phyloP scores from a whole-genome alignment of 2,888 invertebrate genomes.

The Rapana venosa region DNA sequence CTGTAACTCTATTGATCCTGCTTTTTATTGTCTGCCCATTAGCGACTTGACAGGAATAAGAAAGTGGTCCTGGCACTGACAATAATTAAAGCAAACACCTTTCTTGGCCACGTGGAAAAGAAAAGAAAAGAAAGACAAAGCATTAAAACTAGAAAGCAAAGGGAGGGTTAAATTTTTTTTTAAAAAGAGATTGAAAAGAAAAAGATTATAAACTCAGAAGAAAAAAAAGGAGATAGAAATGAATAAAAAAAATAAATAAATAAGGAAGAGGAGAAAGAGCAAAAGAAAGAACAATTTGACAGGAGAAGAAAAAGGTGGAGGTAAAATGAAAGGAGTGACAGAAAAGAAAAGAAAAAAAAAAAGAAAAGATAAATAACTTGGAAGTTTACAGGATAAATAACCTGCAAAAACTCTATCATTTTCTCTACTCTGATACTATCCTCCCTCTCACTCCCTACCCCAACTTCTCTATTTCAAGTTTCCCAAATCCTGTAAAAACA shows the following conservation, averaged over 20 bases:
- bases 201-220: neutral
- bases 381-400: neutral
- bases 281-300: neutral
- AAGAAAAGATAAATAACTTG: neutral
- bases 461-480: neutral
- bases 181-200: no score
- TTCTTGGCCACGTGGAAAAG: constrained; percentile 1
- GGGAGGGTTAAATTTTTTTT: no score
- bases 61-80: constrained; percentile 28
- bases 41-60: constrained; percentile 29
- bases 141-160: neutral
- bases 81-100: constrained; percentile 30
- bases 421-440: neutral
- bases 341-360: neutral
- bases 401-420: neutral
- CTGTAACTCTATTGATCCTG: constrained; percentile 30
- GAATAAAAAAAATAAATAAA: neutral
- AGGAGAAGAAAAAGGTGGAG: neutral
- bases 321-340: no score
- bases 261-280: neutral
- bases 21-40: constrained; percentile 39
- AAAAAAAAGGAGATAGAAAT: neutral
- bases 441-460: neutral
- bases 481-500: neutral
- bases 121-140: neutral